Evolutionary conservation across 1,140 invertebrate genomes (phyloP), one percentile per base, ranked within the genome.

Genomic region (Bactericera cockerelli): DNA sequence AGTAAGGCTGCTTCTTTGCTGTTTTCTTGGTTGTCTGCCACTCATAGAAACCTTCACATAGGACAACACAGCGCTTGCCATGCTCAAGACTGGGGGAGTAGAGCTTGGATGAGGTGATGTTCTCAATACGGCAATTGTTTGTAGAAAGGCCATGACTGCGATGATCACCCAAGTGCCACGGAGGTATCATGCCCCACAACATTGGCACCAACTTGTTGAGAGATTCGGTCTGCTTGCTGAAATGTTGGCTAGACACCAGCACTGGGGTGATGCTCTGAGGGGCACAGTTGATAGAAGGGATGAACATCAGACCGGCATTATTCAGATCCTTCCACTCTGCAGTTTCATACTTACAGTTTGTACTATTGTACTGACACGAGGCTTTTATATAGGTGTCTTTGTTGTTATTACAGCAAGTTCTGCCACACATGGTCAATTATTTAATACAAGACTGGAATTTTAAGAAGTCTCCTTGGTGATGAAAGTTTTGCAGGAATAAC

Each of bases 31-130:
- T 77, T 11, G 81, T 82, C 70, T 89, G 81, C 89, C 89, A 93
- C 72, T 93, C 89, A 72, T 86, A 93, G 69, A 86, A 91, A 1
- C 89, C 89, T 72, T 91, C 85, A 62, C 78, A 81, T 22, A 91
- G 64, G 14, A 91, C 73, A 19, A 89, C 76, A 73, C 89, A 93
- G 64, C 87, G 76, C 56, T 79, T 77, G 26, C 86, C 84, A 62
- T 79, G 76, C 55, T 71, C 71, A 24, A 89, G 74, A 11, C 81
- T 77, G 13, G 75, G 70, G 25, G 74, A 77, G 67, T 82, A 91
- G 1, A 87, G 72, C 62, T 79, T 82, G 49, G 87, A 89, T 38
- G 73, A 70, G 58, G 76, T 67, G 63, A 86, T 72, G 65, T 73
- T 78, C 71, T 93, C 89, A 39, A 87, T 65, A 1, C 87, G 75